These are phyloP conservation scores for Montipora efflorescens DNA, from an alignment of 64 coral and sea anemone species.

Conservation along the genomic window DNA sequence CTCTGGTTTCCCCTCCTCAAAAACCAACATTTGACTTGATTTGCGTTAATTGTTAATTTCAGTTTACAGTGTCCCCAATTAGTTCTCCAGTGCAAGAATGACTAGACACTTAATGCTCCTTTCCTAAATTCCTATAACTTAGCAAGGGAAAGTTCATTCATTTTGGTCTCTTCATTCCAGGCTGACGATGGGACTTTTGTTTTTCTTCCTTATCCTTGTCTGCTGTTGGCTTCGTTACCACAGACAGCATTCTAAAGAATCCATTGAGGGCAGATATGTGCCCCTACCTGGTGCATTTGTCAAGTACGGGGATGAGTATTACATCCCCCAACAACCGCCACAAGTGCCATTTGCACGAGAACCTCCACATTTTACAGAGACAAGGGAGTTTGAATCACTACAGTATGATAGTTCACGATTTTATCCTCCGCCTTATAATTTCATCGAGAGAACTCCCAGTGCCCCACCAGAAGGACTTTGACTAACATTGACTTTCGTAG, in stretches of 20 bases:
- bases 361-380: constrained; percentile 21
- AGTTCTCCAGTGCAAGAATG: too few species aligned
- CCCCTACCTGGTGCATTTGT: constrained; percentile 55
- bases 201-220: constrained; percentile 63
- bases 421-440: constrained; percentile 81
- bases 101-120: too few species aligned
- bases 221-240: constrained; percentile 86
- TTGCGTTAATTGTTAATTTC: too few species aligned
- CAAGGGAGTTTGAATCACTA: constrained; percentile 54
- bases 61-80: too few species aligned
- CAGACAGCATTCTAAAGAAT: constrained; percentile 48
- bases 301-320: constrained; percentile 73
- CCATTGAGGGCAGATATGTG: constrained; percentile 47
- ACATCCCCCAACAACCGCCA: constrained; percentile 60
- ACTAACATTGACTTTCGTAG: not conserved
- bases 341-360: constrained; percentile 27
- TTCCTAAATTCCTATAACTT: not conserved
- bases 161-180: constrained; percentile 37
- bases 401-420: constrained; percentile 18
- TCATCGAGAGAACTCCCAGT: constrained; percentile 80
- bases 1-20: too few species aligned
- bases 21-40: too few species aligned
- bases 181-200: constrained; percentile 68
- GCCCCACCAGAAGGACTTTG: constrained; percentile 60
- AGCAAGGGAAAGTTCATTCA: not conserved